phyloP scores from a whole-genome alignment of 1,140 invertebrate species.

The Medauroidea extradentata region DNA sequence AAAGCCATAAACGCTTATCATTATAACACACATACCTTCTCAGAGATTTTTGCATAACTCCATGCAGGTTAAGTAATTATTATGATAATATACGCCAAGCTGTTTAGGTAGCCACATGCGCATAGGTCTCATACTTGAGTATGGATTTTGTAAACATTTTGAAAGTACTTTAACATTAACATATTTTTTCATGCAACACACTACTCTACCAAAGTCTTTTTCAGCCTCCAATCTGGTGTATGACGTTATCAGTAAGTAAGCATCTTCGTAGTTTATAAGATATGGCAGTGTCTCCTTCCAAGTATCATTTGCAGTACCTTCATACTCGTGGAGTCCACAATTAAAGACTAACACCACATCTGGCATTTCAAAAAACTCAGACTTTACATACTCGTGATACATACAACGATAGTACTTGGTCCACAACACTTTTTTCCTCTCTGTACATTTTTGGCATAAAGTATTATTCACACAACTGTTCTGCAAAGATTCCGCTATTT shows the following conservation, averaged over 20 bases:
- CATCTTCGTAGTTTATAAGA: not conserved
- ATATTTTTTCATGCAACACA: not conserved
- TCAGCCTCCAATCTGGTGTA: not conserved
- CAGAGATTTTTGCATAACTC: no score
- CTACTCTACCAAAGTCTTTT: not conserved
- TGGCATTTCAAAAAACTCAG: slow-evolving; percentile 1
- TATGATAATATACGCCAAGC: no score
- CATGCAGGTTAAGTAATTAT: no score
- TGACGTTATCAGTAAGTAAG: not conserved
- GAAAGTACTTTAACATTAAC: not conserved
- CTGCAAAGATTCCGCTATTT: not conserved
- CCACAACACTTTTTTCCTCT: not conserved
- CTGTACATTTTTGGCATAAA: slow-evolving; percentile 4
- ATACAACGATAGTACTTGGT: not conserved
- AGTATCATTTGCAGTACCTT: not conserved
- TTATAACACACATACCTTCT: no score
- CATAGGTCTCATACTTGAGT: not conserved
- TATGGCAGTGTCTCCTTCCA: not conserved
- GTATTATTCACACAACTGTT: not conserved
- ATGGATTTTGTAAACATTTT: not conserved
- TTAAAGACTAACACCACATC: slow-evolving; percentile 14
- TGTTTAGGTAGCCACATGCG: no score
- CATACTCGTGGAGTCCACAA: slow-evolving; percentile 12
- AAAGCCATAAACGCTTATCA: no score
- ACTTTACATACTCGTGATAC: slow-evolving; percentile 6